Evolutionary conservation across 2,888 invertebrate species (phyloP).

Genomic region (Anodontia alba): DNA sequence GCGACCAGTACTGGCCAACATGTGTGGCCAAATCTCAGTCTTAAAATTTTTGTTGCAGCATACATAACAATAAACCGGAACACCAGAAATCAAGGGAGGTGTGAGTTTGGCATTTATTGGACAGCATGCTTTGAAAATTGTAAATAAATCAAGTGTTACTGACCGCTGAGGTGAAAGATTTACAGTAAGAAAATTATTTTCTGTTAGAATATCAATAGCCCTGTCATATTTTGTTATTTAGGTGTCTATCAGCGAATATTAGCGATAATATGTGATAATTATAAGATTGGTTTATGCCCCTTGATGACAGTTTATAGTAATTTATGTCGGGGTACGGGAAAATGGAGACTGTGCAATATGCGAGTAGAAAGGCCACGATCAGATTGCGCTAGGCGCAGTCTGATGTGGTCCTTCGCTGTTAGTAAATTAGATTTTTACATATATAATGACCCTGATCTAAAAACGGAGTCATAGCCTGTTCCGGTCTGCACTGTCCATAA

Average conservation of each 20-base stretch:
- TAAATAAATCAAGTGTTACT: neutral
- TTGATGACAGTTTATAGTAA: slow-evolving; percentile 9
- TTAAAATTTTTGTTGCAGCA: neutral
- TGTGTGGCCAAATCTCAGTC: neutral
- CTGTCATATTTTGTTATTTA: slow-evolving; percentile 8
- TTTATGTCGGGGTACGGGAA: neutral
- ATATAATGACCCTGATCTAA: too few species aligned
- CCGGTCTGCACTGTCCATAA: too few species aligned
- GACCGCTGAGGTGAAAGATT: neutral
- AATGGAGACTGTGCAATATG: too few species aligned
- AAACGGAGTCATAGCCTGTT: too few species aligned
- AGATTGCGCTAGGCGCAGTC: too few species aligned
- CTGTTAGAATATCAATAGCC: slow-evolving; percentile 8
- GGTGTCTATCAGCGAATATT: slow-evolving; percentile 3
- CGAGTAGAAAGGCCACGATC: too few species aligned
- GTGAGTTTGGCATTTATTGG: neutral
- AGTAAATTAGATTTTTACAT: too few species aligned
- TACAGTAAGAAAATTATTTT: slow-evolving; percentile 5
- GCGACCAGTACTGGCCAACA: neutral
- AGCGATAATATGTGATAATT: slow-evolving; percentile 6
- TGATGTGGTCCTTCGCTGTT: too few species aligned
- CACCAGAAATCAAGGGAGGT: neutral
- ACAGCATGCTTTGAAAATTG: neutral
- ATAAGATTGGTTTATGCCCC: neutral
- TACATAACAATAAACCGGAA: neutral